Evolutionary conservation across 2,888 invertebrate genomes (phyloP).

Genomic region (Ophion costatus): DNA sequence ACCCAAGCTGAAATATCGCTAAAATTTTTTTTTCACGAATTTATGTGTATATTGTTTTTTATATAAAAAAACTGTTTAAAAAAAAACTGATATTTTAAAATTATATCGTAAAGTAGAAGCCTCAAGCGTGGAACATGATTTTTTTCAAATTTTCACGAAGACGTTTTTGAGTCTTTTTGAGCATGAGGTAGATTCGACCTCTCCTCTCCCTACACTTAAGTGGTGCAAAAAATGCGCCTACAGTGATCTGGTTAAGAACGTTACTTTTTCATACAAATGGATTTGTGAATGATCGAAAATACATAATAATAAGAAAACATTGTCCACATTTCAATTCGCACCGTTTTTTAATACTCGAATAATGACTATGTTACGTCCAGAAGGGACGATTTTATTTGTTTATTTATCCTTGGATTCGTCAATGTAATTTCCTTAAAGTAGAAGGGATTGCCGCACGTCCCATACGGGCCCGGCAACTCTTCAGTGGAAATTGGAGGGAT

Average conservation of each 20-base stretch:
- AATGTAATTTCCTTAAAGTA: too few relatives aligned
- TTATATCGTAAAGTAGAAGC: slow-evolving; percentile 16
- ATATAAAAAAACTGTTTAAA: not conserved
- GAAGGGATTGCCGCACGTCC: too few relatives aligned
- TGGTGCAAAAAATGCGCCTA: not conserved
- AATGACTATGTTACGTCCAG: too few relatives aligned
- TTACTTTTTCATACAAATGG: slow-evolving; percentile 14
- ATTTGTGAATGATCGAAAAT: slow-evolving; percentile 11
- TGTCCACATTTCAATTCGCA: slow-evolving; percentile 18
- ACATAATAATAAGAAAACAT: slow-evolving; percentile 9
- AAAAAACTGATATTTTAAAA: slow-evolving; percentile 1
- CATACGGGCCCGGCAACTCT: too few relatives aligned
- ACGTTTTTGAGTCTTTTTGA: slow-evolving; percentile 16
- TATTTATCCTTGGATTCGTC: too few relatives aligned
- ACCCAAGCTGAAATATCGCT: slow-evolving; percentile 8
- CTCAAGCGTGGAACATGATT: slow-evolving; percentile 5
- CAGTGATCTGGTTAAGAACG: slow-evolving; percentile 11
- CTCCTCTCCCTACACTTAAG: slow-evolving; percentile 2
- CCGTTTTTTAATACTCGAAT: slow-evolving; percentile 20
- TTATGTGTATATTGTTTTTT: slow-evolving; percentile 2
- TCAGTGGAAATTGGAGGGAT: too few relatives aligned
- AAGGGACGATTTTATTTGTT: too few relatives aligned
- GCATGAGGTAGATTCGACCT: slow-evolving; percentile 6
- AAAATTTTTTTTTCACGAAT: slow-evolving; percentile 5
- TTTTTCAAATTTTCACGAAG: slow-evolving; percentile 6